Evolutionary conservation across 1,140 invertebrate genomes (phyloP), one percentile per base, ranked within the genome.

Genomic region (Propsilocerus akamusi): DNA sequence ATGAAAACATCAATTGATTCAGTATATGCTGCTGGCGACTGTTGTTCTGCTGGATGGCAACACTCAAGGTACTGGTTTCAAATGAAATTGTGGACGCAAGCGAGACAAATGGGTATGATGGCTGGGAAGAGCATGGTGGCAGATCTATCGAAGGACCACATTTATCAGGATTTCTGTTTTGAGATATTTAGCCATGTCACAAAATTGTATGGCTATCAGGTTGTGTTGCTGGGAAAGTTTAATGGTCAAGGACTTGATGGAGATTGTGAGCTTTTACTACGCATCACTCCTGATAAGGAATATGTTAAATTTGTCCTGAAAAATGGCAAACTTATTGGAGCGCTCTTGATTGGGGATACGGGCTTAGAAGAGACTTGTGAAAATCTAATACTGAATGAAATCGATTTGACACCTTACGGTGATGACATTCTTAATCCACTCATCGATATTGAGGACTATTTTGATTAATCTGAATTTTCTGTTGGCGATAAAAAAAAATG

Each of bases 401-500:
- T 95, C 49, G 92, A 98, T 71, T 68, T 99, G 28, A 82, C 79
- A 54, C 70, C 75, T 20, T 88, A 84, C 71, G 91, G 88, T 46
- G 88, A 97, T 66, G 81, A 97, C 66, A 78, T 99, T 53, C 72
- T 99, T 4, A 84, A 98, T 73, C 92, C 93, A 17, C 74, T 89
- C 67, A 85, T 98, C 61, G 94, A 99, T 67, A 92, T 99, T 61
- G 94, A 97, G 66, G 96, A 99, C 74, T 99, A 95, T 70, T 99
- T 99, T 80, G 96, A 99, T 78, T 99, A 68, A 72, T 41, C 22
- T 17, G 2, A 6, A n/a, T n/a, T n/a, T n/a, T n/a, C n/a, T n/a
- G n/a, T n/a, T n/a, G n/a, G n/a, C n/a, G n/a, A n/a, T n/a, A n/a
- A n/a, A n/a, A n/a, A n/a, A n/a, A n/a, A n/a, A n/a, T n/a, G n/a